These are phyloP conservation scores for Drosophila lacertosa DNA, from an alignment of 1,140 invertebrate genomes.

Conservation along the genomic window DNA sequence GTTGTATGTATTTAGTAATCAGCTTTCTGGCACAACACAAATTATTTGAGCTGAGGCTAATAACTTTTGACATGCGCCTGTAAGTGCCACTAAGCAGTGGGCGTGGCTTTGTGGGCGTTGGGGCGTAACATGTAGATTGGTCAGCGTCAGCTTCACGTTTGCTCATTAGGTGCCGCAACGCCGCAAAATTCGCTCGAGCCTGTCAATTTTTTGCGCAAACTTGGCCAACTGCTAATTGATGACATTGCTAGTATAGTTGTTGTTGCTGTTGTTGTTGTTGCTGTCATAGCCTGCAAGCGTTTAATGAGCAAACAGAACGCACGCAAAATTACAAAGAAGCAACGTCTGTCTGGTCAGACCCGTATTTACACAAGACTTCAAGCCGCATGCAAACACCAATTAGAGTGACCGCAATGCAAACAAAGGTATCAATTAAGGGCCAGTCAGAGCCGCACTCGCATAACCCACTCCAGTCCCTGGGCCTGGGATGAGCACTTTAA, in stretches of 20 bases:
- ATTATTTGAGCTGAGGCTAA: slow-evolving; percentile 70
- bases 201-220: slow-evolving; percentile 74
- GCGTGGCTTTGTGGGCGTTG: not conserved
- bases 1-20: slow-evolving; percentile 71
- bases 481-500: slow-evolving; percentile 17
- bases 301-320: slow-evolving; percentile 82
- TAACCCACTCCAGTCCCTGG: slow-evolving; percentile 13
- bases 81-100: slow-evolving; percentile 56
- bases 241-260: slow-evolving; percentile 36
- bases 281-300: slow-evolving; percentile 54
- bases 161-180: slow-evolving; percentile 61
- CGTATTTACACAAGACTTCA: slow-evolving; percentile 71
- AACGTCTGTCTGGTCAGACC: slow-evolving; percentile 57
- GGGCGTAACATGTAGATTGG: slow-evolving; percentile 35
- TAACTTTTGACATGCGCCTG: slow-evolving; percentile 78
- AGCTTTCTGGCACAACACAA: slow-evolving; percentile 63
- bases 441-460: slow-evolving; percentile 14
- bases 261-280: slow-evolving; percentile 14
- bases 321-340: slow-evolving; percentile 76
- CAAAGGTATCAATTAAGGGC: slow-evolving; percentile 76
- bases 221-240: slow-evolving; percentile 75
- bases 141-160: slow-evolving; percentile 33
- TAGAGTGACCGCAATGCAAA: slow-evolving; percentile 79
- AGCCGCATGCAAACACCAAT: slow-evolving; percentile 82
- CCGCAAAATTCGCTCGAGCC: slow-evolving; percentile 36